phyloP scores from a whole-genome alignment of 2,888 invertebrate genomes.

The Nowickia ferox region DNA sequence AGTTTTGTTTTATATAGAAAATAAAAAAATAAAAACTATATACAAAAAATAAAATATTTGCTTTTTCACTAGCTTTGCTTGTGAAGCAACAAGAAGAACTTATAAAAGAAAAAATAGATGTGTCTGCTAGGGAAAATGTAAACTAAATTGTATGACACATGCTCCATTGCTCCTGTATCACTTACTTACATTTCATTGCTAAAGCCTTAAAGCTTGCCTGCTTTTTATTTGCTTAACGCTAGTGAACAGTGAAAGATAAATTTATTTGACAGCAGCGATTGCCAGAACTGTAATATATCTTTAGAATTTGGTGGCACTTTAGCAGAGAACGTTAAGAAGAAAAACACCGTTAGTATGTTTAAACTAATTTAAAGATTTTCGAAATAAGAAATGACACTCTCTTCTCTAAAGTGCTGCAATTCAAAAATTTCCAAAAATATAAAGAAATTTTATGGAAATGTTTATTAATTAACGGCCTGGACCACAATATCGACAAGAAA shows the following conservation, averaged over 20 bases:
- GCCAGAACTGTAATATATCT: background rate
- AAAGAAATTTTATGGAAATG: no score
- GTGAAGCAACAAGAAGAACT: constrained; percentile 36
- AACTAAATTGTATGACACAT: constrained; percentile 57
- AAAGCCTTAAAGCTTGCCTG: constrained; percentile 53
- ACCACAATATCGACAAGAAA: no score
- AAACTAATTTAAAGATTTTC: no score
- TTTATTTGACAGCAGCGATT: background rate
- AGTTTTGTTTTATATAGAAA: background rate
- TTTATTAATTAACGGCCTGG: no score
- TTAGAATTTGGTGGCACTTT: no score
- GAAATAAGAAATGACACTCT: no score
- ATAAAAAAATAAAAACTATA: constrained; percentile 9
- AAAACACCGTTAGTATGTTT: no score
- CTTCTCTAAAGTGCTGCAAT: no score
- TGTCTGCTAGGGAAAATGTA: constrained; percentile 39
- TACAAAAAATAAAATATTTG: constrained; percentile 44
- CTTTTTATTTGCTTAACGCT: constrained; percentile 51
- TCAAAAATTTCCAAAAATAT: no score
- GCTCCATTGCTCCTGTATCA: constrained; percentile 59
- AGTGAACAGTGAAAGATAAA: constrained; percentile 32
- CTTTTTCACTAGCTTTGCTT: constrained; percentile 38
- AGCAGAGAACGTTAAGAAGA: background rate
- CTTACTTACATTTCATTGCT: constrained; percentile 51
- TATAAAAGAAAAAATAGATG: constrained; percentile 27